Conservation (phyloP, 2,797 vertebrate genomes). For the Triplophysa bombifrons region DNA sequence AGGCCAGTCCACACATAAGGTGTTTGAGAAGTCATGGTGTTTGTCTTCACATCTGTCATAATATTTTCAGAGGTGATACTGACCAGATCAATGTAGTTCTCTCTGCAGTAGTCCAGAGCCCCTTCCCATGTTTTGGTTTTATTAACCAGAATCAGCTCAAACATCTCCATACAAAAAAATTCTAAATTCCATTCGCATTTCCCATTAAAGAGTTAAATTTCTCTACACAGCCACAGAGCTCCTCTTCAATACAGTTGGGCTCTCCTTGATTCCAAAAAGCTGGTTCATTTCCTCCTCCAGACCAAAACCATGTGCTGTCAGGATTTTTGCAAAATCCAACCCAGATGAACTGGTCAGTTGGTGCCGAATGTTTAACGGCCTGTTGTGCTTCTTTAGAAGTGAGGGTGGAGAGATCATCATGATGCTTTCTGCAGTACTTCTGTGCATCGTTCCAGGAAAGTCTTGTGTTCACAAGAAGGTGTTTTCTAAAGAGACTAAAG, state of each 20-base stretch:
- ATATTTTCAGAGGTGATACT: neutral
- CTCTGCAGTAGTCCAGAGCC: conserved; percentile 13
- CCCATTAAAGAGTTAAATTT: neutral
- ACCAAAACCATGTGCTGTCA: neutral
- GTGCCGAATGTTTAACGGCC: neutral
- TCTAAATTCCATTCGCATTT: accelerated
- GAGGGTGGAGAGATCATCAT: neutral
- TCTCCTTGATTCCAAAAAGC: neutral
- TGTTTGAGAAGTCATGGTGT: neutral
- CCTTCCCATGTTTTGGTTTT: conserved; percentile 11
- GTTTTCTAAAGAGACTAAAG: neutral
- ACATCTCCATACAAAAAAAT: neutral
- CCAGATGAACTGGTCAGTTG: neutral
- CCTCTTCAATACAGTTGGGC: neutral
- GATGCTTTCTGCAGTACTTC: neutral
- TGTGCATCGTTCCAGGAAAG: neutral
- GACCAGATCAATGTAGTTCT: neutral
- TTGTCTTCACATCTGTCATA: neutral
- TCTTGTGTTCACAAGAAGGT: neutral
- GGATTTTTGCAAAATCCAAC: neutral
- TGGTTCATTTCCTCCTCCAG: neutral
- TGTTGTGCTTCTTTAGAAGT: neutral
- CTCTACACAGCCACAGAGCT: neutral
- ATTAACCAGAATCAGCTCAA: neutral
- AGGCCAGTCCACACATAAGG: neutral